Percentiles rank a stretch among this genome's conserved stretches.
Evolutionary conservation across 2,888 invertebrate genomes (phyloP).

Genomic region (Stenichneumon culpator): DNA sequence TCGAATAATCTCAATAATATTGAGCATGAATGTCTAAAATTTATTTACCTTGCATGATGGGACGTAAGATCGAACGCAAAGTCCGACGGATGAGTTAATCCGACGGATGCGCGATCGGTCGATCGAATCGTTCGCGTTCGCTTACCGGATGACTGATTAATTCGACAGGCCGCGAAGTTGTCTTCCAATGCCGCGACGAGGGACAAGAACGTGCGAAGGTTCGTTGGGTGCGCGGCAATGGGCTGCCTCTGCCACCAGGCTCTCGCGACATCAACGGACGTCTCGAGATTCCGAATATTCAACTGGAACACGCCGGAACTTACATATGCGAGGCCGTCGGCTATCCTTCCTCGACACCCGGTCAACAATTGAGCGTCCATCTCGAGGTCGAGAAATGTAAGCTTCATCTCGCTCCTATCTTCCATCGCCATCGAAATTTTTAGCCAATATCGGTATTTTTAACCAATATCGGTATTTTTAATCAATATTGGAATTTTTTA

Average conservation of each 20-base stretch:
- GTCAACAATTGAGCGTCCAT: constrained; percentile 89
- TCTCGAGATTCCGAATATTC: constrained; percentile 93
- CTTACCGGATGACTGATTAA: constrained; percentile 34
- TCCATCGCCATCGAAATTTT: no score
- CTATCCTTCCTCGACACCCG: constrained; percentile 88
- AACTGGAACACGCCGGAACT: constrained; percentile 91
- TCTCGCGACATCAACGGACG: constrained; percentile 92
- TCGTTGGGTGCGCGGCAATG: constrained; percentile 91
- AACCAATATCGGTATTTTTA: no score
- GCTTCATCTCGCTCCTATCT: constrained; percentile 84
- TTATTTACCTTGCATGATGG: constrained; percentile 53
- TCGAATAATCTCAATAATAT: constrained; percentile 51
- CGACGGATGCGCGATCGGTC: constrained; percentile 22
- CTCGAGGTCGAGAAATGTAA: constrained; percentile 93
- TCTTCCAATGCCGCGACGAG: constrained; percentile 97
- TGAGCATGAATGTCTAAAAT: constrained; percentile 30
- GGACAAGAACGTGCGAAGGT: constrained; percentile 92
- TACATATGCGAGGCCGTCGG: constrained; percentile 94
- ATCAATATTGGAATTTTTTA: no score
- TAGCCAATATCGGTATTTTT: no score
- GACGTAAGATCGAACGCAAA: not conserved
- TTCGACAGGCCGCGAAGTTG: constrained; percentile 93
- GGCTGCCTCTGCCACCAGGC: constrained; percentile 91
- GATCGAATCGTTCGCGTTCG: not conserved
- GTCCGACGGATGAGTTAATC: constrained; percentile 29